Base-by-base conservation (phyloP, 2,888 invertebrate species). In the Ctenicera cuprea region DNA sequence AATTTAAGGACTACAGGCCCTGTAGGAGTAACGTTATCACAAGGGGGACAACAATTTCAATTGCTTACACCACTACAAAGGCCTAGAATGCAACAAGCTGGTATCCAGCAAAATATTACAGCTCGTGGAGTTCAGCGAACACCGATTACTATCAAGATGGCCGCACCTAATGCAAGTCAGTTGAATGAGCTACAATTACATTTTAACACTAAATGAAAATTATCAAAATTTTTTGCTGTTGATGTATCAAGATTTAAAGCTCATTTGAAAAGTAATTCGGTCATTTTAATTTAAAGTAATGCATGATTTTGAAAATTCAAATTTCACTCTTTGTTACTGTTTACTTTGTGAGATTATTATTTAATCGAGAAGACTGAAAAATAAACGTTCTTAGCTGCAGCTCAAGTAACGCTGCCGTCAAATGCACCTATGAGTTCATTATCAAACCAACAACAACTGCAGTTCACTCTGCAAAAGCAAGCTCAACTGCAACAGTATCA, bases 111-210 rank as follows among this genome's bases (percentile, higher is more conserved):
- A 61, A 78, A 76, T 59, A 59, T 83, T 45, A 78, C 85, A 20
- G 80, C 85, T 59, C 80, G 85, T 74, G 84, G 84, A 11, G 80
- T 87, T 66, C 84, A 87, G 82, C 82, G 86, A 79, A 84, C 86
- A 71, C 87, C 85, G 52, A 86, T 87, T 45, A 86, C 87, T 33
- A 85, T 87, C 81, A 86, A 86, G 81, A 87, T 87, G 85, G 85
- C 87, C 14, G 82, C 80, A 43, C 82, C 85, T 48, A 85, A 85
- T 79, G 79, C 87, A 86, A 87, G 86, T 87, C 87, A 87, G 86
- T 87, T 86, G 78, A 84, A 82, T 79, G 85, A 86, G 83, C 83
- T 86, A 79, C 84, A 85, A 77, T 84, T 86, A 79, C 82, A 85
- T 81, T 78, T 85, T 78, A 83, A 85, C 37, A 45, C 52, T 68